Conservation (phyloP, 2,797 vertebrate species). For the Dendrocincla fuliginosa region DNA sequence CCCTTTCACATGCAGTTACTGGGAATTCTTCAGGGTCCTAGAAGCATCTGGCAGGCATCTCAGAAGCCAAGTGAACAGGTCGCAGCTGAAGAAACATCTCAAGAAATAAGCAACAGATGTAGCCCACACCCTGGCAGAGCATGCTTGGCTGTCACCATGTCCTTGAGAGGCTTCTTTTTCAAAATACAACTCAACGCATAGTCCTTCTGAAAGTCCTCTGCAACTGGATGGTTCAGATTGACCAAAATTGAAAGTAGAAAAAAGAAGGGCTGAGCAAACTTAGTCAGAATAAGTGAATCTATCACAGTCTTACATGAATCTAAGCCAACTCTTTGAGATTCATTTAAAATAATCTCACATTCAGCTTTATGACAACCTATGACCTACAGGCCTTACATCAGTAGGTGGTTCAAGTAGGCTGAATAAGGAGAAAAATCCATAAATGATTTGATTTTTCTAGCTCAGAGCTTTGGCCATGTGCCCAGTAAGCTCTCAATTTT, state of each 20-base stretch:
- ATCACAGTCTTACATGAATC: not conserved
- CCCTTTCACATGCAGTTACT: not conserved
- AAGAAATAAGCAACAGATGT: not conserved
- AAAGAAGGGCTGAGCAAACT: not conserved
- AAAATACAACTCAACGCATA: not conserved
- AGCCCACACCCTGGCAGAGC: not conserved
- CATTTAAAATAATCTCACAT: not conserved
- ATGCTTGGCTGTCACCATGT: not conserved
- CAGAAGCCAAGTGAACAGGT: not conserved
- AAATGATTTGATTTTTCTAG: slow-evolving; percentile 9
- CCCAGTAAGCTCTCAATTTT: slow-evolving; percentile 35
- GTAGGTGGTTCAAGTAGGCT: not conserved
- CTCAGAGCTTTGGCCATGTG: slow-evolving; percentile 3
- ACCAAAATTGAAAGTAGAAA: not conserved
- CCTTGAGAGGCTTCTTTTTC: not conserved
- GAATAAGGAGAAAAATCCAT: slow-evolving; percentile 25
- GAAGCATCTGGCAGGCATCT: not conserved
- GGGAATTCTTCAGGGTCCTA: not conserved
- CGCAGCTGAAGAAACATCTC: not conserved
- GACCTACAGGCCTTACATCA: slow-evolving; percentile 7
- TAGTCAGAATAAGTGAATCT: not conserved
- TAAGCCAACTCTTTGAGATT: not conserved
- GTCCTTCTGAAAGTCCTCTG: not conserved
- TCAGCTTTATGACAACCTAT: slow-evolving; percentile 6
- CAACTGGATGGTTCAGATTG: not conserved